phyloP scores from a whole-genome alignment of 2,797 vertebrate genomes.

The Halcyon badia region DNA sequence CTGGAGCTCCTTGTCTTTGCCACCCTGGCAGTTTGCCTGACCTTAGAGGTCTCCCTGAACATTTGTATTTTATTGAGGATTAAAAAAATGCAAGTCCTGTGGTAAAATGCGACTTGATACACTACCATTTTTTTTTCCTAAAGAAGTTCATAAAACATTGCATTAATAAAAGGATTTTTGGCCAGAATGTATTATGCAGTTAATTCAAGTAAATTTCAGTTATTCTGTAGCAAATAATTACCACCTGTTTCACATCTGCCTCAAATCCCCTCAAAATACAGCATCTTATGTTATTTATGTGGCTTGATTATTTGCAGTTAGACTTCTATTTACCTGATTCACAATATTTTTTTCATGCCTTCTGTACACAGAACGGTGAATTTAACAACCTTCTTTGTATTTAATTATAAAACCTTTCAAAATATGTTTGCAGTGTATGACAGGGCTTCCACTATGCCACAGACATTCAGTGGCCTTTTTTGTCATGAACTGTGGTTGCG shows the following conservation, averaged over 20 bases:
- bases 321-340: conserved; percentile 29
- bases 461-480: conserved; percentile 6
- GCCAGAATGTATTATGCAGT: conserved; percentile 34
- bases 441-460: not conserved
- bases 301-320: conserved; percentile 48
- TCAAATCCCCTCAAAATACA: conserved; percentile 43
- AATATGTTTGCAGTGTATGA: conserved; percentile 5
- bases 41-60: not conserved
- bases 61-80: not conserved
- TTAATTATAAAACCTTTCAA: conserved; percentile 61
- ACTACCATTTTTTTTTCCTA: not conserved
- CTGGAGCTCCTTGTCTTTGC: not conserved
- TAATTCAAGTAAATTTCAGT: conserved; percentile 58
- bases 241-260: conserved; percentile 55
- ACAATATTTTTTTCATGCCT: conserved; percentile 53
- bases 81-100: rapidly evolving
- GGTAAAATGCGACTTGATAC: not conserved
- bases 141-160: conserved; percentile 19
- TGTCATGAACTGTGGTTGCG: not conserved
- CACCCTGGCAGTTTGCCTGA: not conserved
- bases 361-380: conserved; percentile 40
- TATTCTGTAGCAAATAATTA: conserved; percentile 57
- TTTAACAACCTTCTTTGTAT: conserved; percentile 52
- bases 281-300: conserved; percentile 50
- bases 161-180: not conserved